Conservation (phyloP, 2,797 vertebrate species). For the Pteronotus mesoamericanus region DNA sequence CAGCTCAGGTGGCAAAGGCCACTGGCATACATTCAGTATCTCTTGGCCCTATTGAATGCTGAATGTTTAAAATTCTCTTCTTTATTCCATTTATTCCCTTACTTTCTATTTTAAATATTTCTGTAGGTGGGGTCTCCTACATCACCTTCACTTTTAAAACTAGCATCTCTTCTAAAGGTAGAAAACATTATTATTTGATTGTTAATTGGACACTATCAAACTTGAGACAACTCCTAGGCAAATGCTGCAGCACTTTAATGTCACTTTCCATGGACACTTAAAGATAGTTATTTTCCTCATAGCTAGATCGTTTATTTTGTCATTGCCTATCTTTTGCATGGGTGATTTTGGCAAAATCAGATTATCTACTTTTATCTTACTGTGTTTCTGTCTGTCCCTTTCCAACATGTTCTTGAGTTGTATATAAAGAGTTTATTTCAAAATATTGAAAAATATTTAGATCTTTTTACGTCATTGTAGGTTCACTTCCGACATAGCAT, state of each 20-base stretch:
- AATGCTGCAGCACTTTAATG: not conserved
- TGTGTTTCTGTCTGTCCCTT: constrained; percentile 4
- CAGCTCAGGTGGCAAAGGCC: not conserved
- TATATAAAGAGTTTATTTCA: not conserved
- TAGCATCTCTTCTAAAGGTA: constrained; percentile 47
- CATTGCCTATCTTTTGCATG: not conserved
- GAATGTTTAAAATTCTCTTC: constrained; percentile 18
- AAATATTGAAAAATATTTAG: constrained; percentile 11
- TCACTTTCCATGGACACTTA: not conserved
- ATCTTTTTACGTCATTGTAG: not conserved
- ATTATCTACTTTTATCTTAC: not conserved
- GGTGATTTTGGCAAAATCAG: constrained; percentile 12
- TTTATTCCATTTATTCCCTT: not conserved
- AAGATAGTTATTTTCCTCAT: not conserved
- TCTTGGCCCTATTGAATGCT: not conserved
- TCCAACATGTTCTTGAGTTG: not conserved
- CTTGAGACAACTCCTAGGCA: constrained; percentile 20
- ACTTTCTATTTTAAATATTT: constrained; percentile 66
- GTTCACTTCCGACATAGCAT: not conserved
- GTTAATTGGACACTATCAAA: constrained; percentile 50
- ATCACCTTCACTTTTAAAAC: constrained; percentile 71
- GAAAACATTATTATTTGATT: constrained; percentile 46
- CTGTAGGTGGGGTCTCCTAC: constrained; percentile 69
- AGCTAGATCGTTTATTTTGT: not conserved
- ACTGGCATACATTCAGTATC: not conserved